Base-by-base conservation (phyloP, 2,797 vertebrate species). In the Cichlasoma orientale region DNA sequence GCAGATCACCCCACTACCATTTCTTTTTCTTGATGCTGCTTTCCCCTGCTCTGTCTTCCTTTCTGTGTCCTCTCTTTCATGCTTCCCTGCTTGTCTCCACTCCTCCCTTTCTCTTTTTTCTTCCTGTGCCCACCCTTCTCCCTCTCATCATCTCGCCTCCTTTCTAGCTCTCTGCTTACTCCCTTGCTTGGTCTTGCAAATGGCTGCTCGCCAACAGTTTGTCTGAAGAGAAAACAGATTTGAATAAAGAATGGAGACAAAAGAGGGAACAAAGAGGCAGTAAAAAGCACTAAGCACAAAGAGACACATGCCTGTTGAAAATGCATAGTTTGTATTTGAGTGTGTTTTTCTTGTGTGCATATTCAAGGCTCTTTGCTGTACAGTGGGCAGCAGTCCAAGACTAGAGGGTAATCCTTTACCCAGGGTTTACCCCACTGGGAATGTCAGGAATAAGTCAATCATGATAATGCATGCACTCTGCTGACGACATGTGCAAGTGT, bases 211-310 rank as follows among this genome's bases (percentile, higher is more conserved):
- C 91, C 93, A 93, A 93, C 57, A 47, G 81, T 86, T 91, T 88
- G 91, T 89, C 88, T 88, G 82, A 78, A 72, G 87, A 91, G 81
- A 86, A 85, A 90, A 92, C 81, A 79, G 84, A 91, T 92, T 91
- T 90, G 89, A 94, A 92, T 90, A 86, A 92, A 88, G 83, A 89
- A 90, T 68, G 75, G 76, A 92, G 81, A 94, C 85, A 93, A 94
- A 93, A 90, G 90, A 79, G 61, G 76, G 72, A 91, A 94, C 88
- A 91, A 93, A 90, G 86, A 90, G 77, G 82, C 83, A 84, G 84
- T 85, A 86, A 90, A 91, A 87, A 55, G 78, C 68, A 58, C 54
- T 82, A 79, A 92, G 82, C 80, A 92, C 89, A 93, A 89, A 90
- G 83, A 85, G 81, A 86, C 61, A 29, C 75, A 66, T 75, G 88